Evolutionary conservation across 2,888 invertebrate species (phyloP).

Genomic region (Tromatobia lineatoria): DNA sequence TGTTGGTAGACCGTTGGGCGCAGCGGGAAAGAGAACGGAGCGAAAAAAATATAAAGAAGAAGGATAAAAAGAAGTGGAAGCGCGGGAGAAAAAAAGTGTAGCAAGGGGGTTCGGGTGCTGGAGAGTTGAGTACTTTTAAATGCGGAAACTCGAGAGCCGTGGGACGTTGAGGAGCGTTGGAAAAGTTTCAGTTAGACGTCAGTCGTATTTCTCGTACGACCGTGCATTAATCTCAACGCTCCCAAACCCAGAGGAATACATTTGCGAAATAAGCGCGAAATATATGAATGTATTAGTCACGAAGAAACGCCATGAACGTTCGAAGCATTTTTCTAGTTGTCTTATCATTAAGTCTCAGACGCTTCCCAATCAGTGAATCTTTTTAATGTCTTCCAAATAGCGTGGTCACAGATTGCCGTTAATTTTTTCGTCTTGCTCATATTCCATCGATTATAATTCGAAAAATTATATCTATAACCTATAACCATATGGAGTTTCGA

Average conservation of each 20-base stretch:
- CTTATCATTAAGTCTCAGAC: constrained; percentile 2
- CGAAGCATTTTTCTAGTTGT: background rate
- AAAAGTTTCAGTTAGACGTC: constrained; percentile 68
- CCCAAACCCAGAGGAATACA: constrained; percentile 49
- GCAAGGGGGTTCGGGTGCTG: constrained; percentile 47
- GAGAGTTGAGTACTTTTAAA: constrained; percentile 67
- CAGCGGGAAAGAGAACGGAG: constrained; percentile 36
- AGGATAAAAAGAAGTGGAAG: constrained; percentile 56
- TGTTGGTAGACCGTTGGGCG: constrained; percentile 30
- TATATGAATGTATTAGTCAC: constrained; percentile 44
- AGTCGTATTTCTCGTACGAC: constrained; percentile 66
- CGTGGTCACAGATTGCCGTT: background rate
- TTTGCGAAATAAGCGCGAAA: constrained; percentile 53
- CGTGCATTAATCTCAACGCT: constrained; percentile 70
- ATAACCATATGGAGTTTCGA: too few species aligned
- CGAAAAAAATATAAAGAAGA: background rate
- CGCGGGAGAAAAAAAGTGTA: constrained; percentile 65
- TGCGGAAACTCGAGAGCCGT: constrained; percentile 56
- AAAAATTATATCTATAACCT: too few species aligned
- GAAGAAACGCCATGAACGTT: background rate
- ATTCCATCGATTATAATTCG: too few species aligned
- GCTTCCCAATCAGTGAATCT: background rate
- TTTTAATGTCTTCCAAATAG: background rate
- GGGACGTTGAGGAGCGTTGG: constrained; percentile 53
- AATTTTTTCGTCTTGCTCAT: constrained; percentile 33